Conservation (phyloP, 2,113 vertebrate genomes). For the Amphiprion percula region DNA sequence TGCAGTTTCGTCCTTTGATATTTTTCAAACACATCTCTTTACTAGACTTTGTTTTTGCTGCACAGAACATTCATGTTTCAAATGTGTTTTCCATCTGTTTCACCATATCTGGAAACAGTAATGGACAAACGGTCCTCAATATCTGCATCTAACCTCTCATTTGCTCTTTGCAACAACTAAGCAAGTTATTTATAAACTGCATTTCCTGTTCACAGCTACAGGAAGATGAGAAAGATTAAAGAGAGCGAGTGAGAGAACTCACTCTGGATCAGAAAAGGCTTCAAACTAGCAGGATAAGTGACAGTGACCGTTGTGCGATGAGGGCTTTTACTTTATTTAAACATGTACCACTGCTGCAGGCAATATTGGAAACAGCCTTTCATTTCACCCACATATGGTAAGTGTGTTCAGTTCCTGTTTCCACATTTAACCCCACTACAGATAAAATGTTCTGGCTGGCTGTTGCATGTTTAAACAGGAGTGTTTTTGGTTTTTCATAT, state of each 20-base stretch:
- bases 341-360: constrained; percentile 20
- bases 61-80: constrained; percentile 15
- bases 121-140: constrained; percentile 26
- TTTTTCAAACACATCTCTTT: not conserved
- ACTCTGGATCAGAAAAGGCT: constrained; percentile 9
- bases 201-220: constrained; percentile 77
- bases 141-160: constrained; percentile 31
- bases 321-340: constrained; percentile 29
- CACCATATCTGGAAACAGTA: not conserved
- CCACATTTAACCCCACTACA: constrained; percentile 23
- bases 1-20: constrained; percentile 1
- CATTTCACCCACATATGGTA: constrained; percentile 41
- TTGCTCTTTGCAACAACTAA: constrained; percentile 64
- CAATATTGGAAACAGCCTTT: constrained; percentile 39
- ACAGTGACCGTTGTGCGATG: constrained; percentile 21
- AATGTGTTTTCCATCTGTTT: constrained; percentile 10
- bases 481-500: constrained; percentile 29
- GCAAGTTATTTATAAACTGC: constrained; percentile 81
- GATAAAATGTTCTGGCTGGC: constrained; percentile 23
- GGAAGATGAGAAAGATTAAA: constrained; percentile 59
- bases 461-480: constrained; percentile 40
- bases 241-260: not conserved
- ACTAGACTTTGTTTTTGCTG: not conserved
- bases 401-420: constrained; percentile 41
- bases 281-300: constrained; percentile 9